Conservation (phyloP, 2,888 invertebrate genomes). For the Diadromus collaris region DNA sequence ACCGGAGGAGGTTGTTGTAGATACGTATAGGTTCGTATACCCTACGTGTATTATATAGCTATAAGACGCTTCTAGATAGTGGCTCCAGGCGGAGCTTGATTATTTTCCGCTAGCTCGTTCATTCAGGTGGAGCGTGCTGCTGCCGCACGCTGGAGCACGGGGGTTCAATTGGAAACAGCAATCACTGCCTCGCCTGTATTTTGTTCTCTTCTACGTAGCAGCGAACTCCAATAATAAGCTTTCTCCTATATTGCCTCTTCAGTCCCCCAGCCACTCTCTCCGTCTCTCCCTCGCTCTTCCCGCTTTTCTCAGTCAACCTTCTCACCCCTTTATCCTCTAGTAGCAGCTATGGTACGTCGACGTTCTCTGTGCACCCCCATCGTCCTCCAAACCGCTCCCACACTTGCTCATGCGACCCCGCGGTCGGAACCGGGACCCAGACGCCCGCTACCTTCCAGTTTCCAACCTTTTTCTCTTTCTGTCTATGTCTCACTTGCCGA, state of each 20-base stretch:
- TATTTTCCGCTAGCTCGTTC: conserved; percentile 80
- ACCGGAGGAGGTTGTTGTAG: conserved; percentile 62
- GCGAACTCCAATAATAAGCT: conserved; percentile 80
- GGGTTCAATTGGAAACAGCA: conserved; percentile 80
- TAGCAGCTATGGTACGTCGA: conserved; percentile 61
- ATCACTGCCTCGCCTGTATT: conserved; percentile 80
- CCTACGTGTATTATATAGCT: conserved; percentile 62
- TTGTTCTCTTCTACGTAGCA: conserved; percentile 76
- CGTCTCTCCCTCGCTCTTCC: conserved; percentile 28
- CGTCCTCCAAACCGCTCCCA: conserved; percentile 62
- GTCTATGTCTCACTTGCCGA: conserved; percentile 52
- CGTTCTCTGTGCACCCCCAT: conserved; percentile 60
- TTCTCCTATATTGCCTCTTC: conserved; percentile 80
- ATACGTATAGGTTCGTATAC: conserved; percentile 61
- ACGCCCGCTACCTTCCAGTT: conserved; percentile 72
- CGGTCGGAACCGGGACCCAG: conserved; percentile 42
- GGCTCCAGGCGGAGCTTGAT: conserved; percentile 79
- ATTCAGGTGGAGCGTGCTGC: conserved; percentile 78
- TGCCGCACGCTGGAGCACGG: conserved; percentile 70
- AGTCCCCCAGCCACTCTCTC: conserved; percentile 61
- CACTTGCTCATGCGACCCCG: conserved; percentile 62
- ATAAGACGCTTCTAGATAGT: conserved; percentile 72
- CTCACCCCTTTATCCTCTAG: conserved; percentile 37
- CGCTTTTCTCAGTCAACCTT: conserved; percentile 56
- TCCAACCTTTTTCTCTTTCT: conserved; percentile 68